Evolutionary conservation across 2,113 vertebrate genomes (phyloP).

Genomic region (Zeus faber): DNA sequence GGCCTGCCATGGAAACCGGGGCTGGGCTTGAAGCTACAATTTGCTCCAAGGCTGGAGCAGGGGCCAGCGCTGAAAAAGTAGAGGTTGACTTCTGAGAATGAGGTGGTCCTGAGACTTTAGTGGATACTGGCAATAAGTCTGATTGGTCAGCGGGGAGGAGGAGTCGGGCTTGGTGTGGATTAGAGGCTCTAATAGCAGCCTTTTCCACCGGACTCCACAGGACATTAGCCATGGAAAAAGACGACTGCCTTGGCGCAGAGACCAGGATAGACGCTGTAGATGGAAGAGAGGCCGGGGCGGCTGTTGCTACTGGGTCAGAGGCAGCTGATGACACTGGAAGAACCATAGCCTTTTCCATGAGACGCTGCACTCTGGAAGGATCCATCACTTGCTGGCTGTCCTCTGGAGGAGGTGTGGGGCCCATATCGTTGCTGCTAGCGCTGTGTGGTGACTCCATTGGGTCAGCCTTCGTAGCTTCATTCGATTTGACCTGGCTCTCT

Average conservation of each 20-base stretch:
- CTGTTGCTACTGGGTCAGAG: slow-evolving; percentile 3
- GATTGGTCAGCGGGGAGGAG: slow-evolving; percentile 26
- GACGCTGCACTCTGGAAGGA: slow-evolving; percentile 53
- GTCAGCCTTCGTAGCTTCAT: slow-evolving; percentile 20
- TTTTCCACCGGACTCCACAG: slow-evolving; percentile 49
- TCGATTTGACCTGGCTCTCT: slow-evolving; percentile 28
- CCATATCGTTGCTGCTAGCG: slow-evolving; percentile 20
- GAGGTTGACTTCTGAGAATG: slow-evolving; percentile 24
- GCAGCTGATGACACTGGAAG: slow-evolving; percentile 17
- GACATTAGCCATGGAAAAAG: slow-evolving; percentile 37
- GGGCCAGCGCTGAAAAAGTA: slow-evolving; percentile 9
- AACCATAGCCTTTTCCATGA: slow-evolving; percentile 64
- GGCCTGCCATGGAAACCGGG: background rate
- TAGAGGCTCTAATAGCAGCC: slow-evolving; percentile 24
- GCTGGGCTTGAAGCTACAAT: background rate
- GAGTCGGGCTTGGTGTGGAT: slow-evolving; percentile 27
- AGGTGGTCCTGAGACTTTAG: slow-evolving; percentile 31
- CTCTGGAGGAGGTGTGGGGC: slow-evolving; percentile 54
- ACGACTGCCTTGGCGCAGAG: slow-evolving; percentile 16
- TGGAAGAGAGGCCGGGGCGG: slow-evolving; percentile 8
- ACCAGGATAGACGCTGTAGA: slow-evolving; percentile 20
- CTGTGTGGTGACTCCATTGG: slow-evolving; percentile 1
- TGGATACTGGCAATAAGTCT: slow-evolving; percentile 33
- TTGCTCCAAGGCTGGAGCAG: background rate
- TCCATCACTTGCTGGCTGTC: slow-evolving; percentile 57